These are phyloP conservation scores for Dorcus hopei DNA, from an alignment of 2,888 invertebrate genomes.

Conservation along the genomic window DNA sequence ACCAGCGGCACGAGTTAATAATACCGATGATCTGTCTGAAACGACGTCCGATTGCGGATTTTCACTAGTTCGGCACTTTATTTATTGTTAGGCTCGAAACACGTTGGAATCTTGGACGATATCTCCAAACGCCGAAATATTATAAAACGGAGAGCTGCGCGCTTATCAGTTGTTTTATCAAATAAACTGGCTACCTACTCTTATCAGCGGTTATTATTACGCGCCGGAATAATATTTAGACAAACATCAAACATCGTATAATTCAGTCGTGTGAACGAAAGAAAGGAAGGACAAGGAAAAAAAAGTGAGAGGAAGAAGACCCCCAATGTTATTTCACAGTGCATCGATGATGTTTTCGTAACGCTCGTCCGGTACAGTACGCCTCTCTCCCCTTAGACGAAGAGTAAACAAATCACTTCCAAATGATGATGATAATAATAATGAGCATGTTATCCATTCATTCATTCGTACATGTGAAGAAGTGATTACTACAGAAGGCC, in stretches of 20 bases:
- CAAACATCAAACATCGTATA: conserved; percentile 17
- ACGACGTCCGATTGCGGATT: too few species aligned
- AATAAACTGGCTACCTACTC: conserved; percentile 16
- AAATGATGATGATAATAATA: too few species aligned
- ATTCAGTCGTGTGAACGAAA: conserved; percentile 1
- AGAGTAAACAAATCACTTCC: conserved; percentile 4
- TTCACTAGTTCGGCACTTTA: too few species aligned
- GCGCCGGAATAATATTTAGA: conserved; percentile 19
- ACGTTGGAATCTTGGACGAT: not conserved
- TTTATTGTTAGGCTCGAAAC: not conserved
- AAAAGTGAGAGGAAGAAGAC: not conserved
- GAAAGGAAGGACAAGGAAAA: too few species aligned
- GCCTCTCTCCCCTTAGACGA: conserved; percentile 2
- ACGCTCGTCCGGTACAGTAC: not conserved
- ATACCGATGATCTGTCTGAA: too few species aligned
- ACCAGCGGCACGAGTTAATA: too few species aligned
- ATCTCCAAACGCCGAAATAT: conserved; percentile 1
- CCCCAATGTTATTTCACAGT: conserved; percentile 7
- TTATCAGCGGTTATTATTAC: conserved; percentile 16
- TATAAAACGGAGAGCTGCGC: not conserved
- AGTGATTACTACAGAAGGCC: too few species aligned
- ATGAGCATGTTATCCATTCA: not conserved
- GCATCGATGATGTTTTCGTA: conserved; percentile 7
- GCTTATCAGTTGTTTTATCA: conserved; percentile 13
- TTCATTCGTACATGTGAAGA: too few species aligned